phyloP scores from a whole-genome alignment of 2,888 invertebrate species.

The Aplocera efformata region DNA sequence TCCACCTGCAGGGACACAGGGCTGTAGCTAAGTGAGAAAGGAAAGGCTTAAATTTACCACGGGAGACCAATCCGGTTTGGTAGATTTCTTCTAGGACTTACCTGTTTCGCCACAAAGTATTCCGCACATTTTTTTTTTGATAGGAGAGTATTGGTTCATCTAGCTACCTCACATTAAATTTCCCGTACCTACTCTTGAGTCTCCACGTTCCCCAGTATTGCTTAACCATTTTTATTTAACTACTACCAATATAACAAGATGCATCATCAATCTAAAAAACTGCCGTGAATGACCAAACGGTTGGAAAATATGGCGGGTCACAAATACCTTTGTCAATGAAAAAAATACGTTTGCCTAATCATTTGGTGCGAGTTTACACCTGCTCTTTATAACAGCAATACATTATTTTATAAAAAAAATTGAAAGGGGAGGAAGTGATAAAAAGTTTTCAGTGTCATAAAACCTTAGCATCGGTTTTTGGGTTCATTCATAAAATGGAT shows the following conservation, averaged over 20 bases:
- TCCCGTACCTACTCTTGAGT: too few species aligned
- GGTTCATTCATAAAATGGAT: conserved; percentile 58
- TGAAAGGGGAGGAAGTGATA: conserved; percentile 71
- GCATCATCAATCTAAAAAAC: conserved; percentile 22
- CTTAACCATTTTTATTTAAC: too few species aligned
- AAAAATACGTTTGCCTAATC: conserved; percentile 63
- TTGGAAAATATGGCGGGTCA: conserved; percentile 25
- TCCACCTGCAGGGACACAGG: too few species aligned
- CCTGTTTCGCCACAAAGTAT: too few species aligned
- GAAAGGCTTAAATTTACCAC: too few species aligned
- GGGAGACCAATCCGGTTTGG: too few species aligned
- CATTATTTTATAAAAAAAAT: conserved; percentile 43
- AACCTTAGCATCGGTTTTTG: conserved; percentile 42
- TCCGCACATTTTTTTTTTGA: too few species aligned
- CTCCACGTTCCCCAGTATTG: too few species aligned
- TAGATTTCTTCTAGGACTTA: too few species aligned
- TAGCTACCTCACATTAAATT: too few species aligned
- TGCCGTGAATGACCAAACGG: conserved; percentile 25
- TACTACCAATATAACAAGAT: conserved; percentile 1
- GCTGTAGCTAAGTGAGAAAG: too few species aligned
- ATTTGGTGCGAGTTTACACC: conserved; percentile 66
- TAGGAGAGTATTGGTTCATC: too few species aligned
- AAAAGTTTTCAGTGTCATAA: conserved; percentile 60
- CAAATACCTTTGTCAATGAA: conserved; percentile 27
- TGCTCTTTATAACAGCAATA: conserved; percentile 68